These are phyloP conservation scores for Lophochroa leadbeateri DNA, from an alignment of 2,113 vertebrate genomes.

Conservation along the genomic window DNA sequence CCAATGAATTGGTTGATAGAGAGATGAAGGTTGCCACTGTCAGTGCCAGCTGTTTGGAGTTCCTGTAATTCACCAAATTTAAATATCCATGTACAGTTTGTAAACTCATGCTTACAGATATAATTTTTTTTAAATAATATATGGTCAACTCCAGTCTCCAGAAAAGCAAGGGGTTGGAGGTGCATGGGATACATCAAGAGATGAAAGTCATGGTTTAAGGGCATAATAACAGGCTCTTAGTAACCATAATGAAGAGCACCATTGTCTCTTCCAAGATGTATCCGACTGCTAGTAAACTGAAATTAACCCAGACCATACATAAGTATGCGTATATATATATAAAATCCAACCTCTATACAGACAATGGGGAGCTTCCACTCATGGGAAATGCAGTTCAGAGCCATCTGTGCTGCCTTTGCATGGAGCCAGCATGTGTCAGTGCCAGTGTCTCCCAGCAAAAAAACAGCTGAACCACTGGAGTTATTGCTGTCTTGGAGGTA, in stretches of 20 bases:
- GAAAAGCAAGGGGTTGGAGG: neutral
- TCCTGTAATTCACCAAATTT: neutral
- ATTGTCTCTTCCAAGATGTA: fast-evolving
- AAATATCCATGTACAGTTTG: neutral
- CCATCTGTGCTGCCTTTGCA: neutral
- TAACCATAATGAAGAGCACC: neutral
- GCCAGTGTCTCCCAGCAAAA: neutral
- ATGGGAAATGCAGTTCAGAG: neutral
- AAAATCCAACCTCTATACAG: neutral
- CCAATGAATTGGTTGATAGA: too few species aligned
- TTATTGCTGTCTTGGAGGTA: neutral
- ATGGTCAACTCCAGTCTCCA: neutral
- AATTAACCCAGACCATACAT: neutral
- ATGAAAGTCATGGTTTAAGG: neutral
- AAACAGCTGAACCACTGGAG: neutral
- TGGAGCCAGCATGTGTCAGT: neutral
- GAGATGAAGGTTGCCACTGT: neutral
- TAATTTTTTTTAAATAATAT: neutral
- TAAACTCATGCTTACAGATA: neutral
- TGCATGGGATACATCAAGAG: neutral
- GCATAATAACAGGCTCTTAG: neutral
- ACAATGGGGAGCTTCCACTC: neutral
- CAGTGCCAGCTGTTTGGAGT: neutral
- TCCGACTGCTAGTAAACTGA: neutral
- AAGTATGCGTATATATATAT: neutral